These are phyloP conservation scores for Leptopilina drosophilae DNA, from an alignment of 2,888 invertebrate genomes.

Conservation along the genomic window DNA sequence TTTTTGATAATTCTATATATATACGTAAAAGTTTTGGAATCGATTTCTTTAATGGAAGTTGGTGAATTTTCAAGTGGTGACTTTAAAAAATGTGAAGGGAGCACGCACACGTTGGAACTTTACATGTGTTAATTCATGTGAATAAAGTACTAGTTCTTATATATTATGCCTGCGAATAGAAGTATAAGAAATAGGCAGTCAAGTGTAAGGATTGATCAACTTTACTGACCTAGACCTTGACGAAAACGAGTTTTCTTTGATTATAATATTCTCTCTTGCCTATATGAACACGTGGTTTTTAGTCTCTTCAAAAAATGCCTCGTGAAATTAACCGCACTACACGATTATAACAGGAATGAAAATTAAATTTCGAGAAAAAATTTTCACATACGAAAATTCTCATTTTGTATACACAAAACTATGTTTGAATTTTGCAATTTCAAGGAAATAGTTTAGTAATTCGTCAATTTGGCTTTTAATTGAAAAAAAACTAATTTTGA, in stretches of 20 bases:
- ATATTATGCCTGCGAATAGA: background rate
- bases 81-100: background rate
- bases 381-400: background rate
- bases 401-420: background rate
- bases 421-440: background rate
- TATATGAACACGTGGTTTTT: background rate
- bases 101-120: background rate
- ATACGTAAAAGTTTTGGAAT: background rate
- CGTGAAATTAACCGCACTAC: background rate
- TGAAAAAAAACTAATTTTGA: background rate
- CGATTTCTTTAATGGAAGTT: background rate
- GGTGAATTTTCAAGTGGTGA: background rate
- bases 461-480: constrained; percentile 41
- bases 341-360: constrained; percentile 4
- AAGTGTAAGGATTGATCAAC: constrained; percentile 24
- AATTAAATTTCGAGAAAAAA: constrained; percentile 16
- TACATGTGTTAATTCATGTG: background rate
- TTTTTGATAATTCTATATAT: background rate
- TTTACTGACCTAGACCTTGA: constrained; percentile 52
- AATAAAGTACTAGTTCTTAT: constrained; percentile 9
- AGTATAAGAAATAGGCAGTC: background rate
- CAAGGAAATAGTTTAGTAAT: background rate
- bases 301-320: background rate
- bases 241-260: constrained; percentile 38
- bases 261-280: background rate